Evolutionary conservation across 2,797 vertebrate species (phyloP).

Genomic region (Sebastes nivosus): DNA sequence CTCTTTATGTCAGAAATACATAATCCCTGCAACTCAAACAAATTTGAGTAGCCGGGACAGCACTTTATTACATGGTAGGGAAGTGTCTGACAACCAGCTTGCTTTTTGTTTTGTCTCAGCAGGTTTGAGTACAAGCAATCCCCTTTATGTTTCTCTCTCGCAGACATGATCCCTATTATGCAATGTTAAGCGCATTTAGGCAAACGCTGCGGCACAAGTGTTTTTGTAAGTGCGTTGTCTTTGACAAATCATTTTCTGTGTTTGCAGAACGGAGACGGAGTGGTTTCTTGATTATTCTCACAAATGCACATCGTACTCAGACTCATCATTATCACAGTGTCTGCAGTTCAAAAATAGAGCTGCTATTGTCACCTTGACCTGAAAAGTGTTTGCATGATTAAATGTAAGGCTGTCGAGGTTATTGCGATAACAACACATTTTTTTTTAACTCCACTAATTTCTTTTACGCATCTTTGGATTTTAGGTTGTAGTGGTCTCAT

Average conservation of each 20-base stretch:
- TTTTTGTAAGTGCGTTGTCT: constrained; percentile 37
- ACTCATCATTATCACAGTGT: not conserved
- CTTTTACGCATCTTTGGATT: too few species aligned
- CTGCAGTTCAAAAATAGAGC: not conserved
- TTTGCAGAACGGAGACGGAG: not conserved
- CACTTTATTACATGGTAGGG: constrained; percentile 65
- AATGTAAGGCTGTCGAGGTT: not conserved
- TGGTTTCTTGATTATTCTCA: not conserved
- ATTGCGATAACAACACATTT: too few species aligned
- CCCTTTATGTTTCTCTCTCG: constrained; percentile 47
- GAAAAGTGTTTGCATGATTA: constrained; percentile 3
- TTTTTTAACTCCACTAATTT: too few species aligned
- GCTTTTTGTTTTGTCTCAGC: constrained; percentile 74
- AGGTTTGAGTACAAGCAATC: constrained; percentile 59
- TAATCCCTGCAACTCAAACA: constrained; percentile 62
- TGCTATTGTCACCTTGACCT: not conserved
- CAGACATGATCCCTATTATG: constrained; percentile 54
- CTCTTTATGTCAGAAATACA: constrained; percentile 70
- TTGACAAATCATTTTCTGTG: constrained; percentile 34
- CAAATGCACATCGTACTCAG: not conserved
- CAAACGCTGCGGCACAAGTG: constrained; percentile 19
- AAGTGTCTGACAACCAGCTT: constrained; percentile 65
- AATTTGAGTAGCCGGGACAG: constrained; percentile 57
- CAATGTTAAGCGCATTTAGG: constrained; percentile 58
- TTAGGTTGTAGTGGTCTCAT: too few species aligned